Conservation (phyloP, 2,113 vertebrate species). For the Brachyistius frenatus region DNA sequence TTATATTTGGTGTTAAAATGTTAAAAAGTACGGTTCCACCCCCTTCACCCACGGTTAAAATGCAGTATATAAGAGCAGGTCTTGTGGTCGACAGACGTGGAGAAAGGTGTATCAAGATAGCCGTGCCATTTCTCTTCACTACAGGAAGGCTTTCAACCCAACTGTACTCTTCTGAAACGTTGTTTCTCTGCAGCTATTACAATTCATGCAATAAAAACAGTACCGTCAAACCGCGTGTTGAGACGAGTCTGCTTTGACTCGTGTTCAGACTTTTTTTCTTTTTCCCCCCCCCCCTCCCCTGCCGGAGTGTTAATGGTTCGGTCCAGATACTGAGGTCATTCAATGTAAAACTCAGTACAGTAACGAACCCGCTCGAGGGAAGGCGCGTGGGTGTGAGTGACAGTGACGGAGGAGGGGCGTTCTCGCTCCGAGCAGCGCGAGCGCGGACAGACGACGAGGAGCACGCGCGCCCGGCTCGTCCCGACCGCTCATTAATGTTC, state of each 20-base stretch:
- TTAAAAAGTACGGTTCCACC: conserved; percentile 7
- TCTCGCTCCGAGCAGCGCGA: conserved; percentile 21
- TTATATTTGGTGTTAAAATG: conserved; percentile 9
- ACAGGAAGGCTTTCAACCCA: conserved; percentile 61
- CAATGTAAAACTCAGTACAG: too few relatives aligned
- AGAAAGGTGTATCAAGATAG: conserved; percentile 28
- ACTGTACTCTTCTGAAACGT: conserved; percentile 70
- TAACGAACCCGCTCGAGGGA: not conserved
- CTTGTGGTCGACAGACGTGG: conserved; percentile 37
- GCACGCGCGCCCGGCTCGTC: not conserved
- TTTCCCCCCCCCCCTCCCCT: too few relatives aligned
- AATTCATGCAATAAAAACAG: conserved; percentile 85
- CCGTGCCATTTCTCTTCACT: conserved; percentile 66
- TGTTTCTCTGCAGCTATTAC: conserved; percentile 78
- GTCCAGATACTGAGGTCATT: not conserved
- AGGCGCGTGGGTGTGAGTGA: not conserved
- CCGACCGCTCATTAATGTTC: not conserved
- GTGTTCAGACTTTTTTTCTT: too few relatives aligned
- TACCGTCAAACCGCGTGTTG: conserved; percentile 63
- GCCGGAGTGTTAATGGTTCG: not conserved
- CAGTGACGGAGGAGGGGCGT: conserved; percentile 52
- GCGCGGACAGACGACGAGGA: conserved; percentile 1
- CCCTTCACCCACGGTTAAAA: conserved; percentile 39
- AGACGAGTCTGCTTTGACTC: not conserved
- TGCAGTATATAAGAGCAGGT: conserved; percentile 68